Evolutionary conservation across 2,113 vertebrate genomes (phyloP).

Genomic region (Propithecus coquereli): DNA sequence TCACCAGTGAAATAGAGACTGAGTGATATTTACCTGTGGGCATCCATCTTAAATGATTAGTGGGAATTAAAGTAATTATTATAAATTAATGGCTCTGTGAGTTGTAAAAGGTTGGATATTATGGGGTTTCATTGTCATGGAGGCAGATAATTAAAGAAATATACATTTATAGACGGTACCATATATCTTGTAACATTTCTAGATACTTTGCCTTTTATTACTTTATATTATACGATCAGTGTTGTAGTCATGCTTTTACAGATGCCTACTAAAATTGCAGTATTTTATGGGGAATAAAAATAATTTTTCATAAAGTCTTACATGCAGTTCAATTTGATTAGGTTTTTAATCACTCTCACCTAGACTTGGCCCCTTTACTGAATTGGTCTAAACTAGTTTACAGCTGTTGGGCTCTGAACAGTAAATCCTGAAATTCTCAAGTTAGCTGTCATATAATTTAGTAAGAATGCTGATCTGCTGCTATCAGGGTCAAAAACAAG

Average conservation of each 20-base stretch:
- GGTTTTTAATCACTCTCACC: constrained; percentile 50
- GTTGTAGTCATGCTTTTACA: neutral
- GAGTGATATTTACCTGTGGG: constrained; percentile 65
- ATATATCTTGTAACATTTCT: constrained; percentile 56
- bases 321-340: constrained; percentile 64
- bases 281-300: constrained; percentile 62
- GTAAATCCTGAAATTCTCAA: constrained; percentile 51
- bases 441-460: constrained; percentile 63
- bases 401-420: constrained; percentile 41
- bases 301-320: constrained; percentile 60
- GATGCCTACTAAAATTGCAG: constrained; percentile 45
- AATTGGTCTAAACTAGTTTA: constrained; percentile 62
- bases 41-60: constrained; percentile 66
- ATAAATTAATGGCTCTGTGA: constrained; percentile 61
- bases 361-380: constrained; percentile 43
- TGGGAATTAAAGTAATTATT: constrained; percentile 72
- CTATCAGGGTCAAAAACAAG: constrained; percentile 76
- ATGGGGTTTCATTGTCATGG: constrained; percentile 49
- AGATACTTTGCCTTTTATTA: constrained; percentile 34
- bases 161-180: constrained; percentile 1
- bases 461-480: constrained; percentile 65
- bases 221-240: constrained; percentile 22
- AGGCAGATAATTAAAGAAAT: constrained; percentile 66
- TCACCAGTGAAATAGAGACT: constrained; percentile 17
- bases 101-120: constrained; percentile 60